Base-by-base conservation (phyloP, 2,797 vertebrate genomes). In the Chaunax sp. region DNA sequence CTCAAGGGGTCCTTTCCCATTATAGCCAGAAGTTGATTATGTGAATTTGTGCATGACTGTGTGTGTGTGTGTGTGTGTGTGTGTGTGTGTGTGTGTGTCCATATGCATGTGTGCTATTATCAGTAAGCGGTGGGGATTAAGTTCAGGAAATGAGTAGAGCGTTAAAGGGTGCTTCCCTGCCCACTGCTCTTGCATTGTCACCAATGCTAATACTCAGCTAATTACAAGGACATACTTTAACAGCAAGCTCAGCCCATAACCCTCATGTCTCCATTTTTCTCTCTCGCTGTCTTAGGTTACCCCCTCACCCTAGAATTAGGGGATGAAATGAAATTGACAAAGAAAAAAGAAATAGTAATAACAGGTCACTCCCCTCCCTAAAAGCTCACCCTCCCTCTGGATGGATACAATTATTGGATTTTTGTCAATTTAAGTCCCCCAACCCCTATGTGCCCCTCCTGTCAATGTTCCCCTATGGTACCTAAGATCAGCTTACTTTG, bases 41-140 rank as follows among this genome's bases (percentile, higher is more conserved):
- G 80, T 84, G 81, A 78, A 75, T 81, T 56, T 80, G 72, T 68
- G 69, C 64, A 38, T 77, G 77, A 69, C 35, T 74, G 60, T 54
- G 35, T 58, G 51, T 69, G 56, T 62, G 54, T 66, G 37, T 64
- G 49, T 52, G 59, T 91, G 64, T 73, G 28, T 45, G 23, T 71
- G 68, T 78, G 63, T 52, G 30, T 14, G 35, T 20, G 53, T 22
- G 37, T 58, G 35, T 72, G 76, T 72, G 61, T 77, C 65, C 61
- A 74, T 55, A 74, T 80, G 75, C 28, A 28, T 79, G 77, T 68
- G 76, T 81, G 80, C 87, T 84, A 88, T 87, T 89, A 87, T 93
- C 89, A 88, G 90, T 90, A 92, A 90, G 90, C 92, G 90, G 93
- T 94, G 89, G 94, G 93, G 93, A 94, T 95, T 95, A 94, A 92